These are phyloP conservation scores for Nebria salina DNA, from an alignment of 2,888 invertebrate genomes.

Conservation along the genomic window DNA sequence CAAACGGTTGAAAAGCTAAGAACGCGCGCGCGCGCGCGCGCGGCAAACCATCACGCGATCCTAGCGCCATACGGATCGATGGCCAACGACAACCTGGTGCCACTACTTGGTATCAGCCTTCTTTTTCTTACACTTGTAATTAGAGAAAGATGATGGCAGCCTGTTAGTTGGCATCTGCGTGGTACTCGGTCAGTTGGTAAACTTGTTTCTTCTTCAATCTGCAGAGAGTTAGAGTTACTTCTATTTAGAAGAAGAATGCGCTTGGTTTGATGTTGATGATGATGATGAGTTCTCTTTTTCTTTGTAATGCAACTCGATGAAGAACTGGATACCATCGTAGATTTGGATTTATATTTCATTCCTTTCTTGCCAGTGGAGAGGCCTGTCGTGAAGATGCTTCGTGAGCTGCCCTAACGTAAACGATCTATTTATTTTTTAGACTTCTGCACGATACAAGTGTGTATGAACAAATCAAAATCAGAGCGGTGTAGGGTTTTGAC, in stretches of 20 bases:
- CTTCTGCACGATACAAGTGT: too few relatives aligned
- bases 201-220: slow-evolving; percentile 51
- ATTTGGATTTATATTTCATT: background rate
- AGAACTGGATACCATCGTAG: background rate
- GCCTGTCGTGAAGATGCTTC: too few relatives aligned
- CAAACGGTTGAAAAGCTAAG: slow-evolving; percentile 16
- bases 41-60: slow-evolving; percentile 13
- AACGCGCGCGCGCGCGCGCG: slow-evolving; percentile 18
- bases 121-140: background rate
- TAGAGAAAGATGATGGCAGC: background rate
- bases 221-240: background rate
- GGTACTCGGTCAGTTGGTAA: slow-evolving; percentile 44
- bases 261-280: background rate
- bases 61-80: slow-evolving; percentile 38
- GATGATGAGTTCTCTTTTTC: background rate
- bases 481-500: background rate
- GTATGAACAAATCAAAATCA: too few relatives aligned
- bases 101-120: background rate
- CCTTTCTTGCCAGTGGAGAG: too few relatives aligned
- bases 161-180: background rate
- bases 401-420: too few relatives aligned
- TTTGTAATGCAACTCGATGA: background rate
- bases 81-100: slow-evolving; percentile 19
- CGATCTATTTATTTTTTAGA: too few relatives aligned
- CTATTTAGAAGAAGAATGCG: background rate